Base-by-base conservation (phyloP, 1,140 invertebrate genomes). In the Delia radicum region DNA sequence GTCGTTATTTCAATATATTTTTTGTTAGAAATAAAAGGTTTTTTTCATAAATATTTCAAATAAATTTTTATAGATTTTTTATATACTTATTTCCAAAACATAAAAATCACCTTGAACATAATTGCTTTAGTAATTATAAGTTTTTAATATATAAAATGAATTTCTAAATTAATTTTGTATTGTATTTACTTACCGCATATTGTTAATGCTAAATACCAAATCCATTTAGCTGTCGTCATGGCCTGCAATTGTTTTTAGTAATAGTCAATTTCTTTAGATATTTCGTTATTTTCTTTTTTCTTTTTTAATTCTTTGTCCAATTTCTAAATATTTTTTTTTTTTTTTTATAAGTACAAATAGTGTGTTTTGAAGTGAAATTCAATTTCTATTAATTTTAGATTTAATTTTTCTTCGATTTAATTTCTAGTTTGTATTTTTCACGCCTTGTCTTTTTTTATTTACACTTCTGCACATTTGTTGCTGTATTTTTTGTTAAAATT, bases 201-300 rank as follows among this genome's bases (percentile, higher is more conserved):
- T 80, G 76, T 78, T 75, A 84, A 76, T 62, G 78, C 72, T 77
- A 79, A 77, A 37, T 81, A 79, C 80, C 79, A 81, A 78, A 82
- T 80, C 82, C 83, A 84, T 84, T 84, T 84, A 80, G 80, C 80
- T 83, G 83, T 84, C 83, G 84, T 84, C 80, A 78, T 75, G 42
- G 37, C 55, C 77, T 78, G 81, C 77, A 77, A 76, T 81, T 79
- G 81, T 82, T 21, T 13, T 15, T 27, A 21, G 2, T 55, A 13
- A 65, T 27, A 65, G 63, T 31, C 26, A 21, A 37, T 72, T 21
- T 18, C 48, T 55, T 55, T 2, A 33, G 7, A 48, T 73, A 0
- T 73, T 55, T 29, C 15, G 48, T 28, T 73, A 27, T 55, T 73
- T 73, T 55, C 21, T 74, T 62, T 18, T 62, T 46, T 73, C 27